phyloP scores from a whole-genome alignment of 2,797 vertebrate species.

The Microctenopoma steveboyesi region DNA sequence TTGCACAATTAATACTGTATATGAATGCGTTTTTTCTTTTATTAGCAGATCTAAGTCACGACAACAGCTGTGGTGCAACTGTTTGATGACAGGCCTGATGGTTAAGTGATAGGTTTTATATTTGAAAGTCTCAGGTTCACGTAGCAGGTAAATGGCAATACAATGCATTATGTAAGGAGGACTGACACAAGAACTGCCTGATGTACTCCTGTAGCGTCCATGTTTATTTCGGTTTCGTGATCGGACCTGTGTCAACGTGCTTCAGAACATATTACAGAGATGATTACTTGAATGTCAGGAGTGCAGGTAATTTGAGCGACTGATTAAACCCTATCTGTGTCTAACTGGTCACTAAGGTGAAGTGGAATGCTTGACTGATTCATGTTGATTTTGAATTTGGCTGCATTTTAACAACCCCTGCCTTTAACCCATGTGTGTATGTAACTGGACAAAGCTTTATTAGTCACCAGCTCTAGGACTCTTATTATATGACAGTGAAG shows the following conservation, averaged over 20 bases:
- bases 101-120: conserved; percentile 4
- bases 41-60: background rate
- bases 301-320: conserved; percentile 1
- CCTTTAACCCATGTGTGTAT: conserved; percentile 28
- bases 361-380: conserved; percentile 22
- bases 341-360: background rate
- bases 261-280: conserved; percentile 24
- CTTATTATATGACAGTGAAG: conserved; percentile 24
- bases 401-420: conserved; percentile 35
- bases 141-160: conserved; percentile 23
- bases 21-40: conserved; percentile 11
- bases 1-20: conserved; percentile 20
- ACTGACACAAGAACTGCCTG: conserved; percentile 3
- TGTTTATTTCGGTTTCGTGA: conserved; percentile 8
- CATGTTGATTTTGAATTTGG: conserved; percentile 30
- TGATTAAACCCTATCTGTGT: too few species aligned
- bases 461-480: conserved; percentile 24
- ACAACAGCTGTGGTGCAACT: conserved; percentile 14
- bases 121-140: conserved; percentile 51
- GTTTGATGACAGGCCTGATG: background rate
- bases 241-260: conserved; percentile 19
- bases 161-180: conserved; percentile 14
- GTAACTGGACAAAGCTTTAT: conserved; percentile 44
- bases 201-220: conserved; percentile 2
- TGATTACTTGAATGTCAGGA: conserved; percentile 41